These are phyloP conservation scores for Drymonia ruficornis DNA, from an alignment of 2,888 invertebrate species.

Conservation along the genomic window DNA sequence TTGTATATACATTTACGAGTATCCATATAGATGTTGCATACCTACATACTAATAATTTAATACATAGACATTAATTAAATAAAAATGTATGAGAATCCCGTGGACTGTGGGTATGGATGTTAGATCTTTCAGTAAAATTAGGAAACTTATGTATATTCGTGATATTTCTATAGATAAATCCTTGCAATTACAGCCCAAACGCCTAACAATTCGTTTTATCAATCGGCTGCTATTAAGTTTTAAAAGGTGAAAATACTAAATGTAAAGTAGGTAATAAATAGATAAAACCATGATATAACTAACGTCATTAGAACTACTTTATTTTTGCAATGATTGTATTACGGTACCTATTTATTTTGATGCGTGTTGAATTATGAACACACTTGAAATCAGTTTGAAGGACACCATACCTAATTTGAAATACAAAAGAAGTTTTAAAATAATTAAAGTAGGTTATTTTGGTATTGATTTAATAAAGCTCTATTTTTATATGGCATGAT, in stretches of 20 bases:
- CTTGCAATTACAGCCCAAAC: background rate
- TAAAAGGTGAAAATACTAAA: background rate
- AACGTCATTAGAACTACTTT: background rate
- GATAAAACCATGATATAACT: background rate
- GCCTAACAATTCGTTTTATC: background rate
- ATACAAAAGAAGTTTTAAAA: background rate
- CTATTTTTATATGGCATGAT: slow-evolving; percentile 2
- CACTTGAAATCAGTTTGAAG: background rate
- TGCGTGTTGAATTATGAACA: background rate
- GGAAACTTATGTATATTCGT: no score
- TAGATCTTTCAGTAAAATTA: background rate
- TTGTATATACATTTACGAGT: slow-evolving; percentile 30
- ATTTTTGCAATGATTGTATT: background rate
- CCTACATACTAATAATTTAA: slow-evolving; percentile 25
- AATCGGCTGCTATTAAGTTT: background rate
- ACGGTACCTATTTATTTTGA: background rate
- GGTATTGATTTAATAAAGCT: background rate
- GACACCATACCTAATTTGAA: background rate
- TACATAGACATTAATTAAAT: no score
- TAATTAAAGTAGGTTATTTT: background rate
- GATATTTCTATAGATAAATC: slow-evolving; percentile 1
- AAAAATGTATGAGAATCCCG: background rate
- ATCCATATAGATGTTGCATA: slow-evolving; percentile 30
- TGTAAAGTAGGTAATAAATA: background rate
- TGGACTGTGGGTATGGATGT: background rate